phyloP scores from a whole-genome alignment of 2,888 invertebrate species.

The Acholoe squamosa region DNA sequence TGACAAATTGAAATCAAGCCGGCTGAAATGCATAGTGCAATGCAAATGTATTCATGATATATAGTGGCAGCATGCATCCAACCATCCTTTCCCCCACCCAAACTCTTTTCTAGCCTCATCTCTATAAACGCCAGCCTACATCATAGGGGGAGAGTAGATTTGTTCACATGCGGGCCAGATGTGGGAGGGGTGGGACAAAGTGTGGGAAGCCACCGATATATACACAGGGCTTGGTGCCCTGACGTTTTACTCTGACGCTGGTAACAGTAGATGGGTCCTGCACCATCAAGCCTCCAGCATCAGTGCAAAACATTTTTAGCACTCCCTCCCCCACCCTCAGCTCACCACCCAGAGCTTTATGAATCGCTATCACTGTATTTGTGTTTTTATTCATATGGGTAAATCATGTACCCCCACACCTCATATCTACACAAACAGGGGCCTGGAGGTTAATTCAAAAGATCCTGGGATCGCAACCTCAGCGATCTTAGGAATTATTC shows the following conservation, averaged over 20 bases:
- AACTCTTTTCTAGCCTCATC: too few relatives aligned
- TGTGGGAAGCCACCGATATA: slow-evolving; percentile 42
- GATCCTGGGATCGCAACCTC: too few relatives aligned
- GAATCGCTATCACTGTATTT: neutral
- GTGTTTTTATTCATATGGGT: neutral
- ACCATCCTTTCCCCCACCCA: neutral
- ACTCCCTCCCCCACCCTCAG: neutral
- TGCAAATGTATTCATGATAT: neutral
- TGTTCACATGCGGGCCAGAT: slow-evolving; percentile 54
- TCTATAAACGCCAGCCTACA: neutral
- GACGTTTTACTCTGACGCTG: neutral
- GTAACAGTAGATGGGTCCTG: slow-evolving; percentile 3
- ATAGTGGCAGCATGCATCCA: neutral
- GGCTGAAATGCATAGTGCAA: neutral
- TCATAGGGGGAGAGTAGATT: slow-evolving; percentile 12
- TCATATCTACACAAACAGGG: too few relatives aligned
- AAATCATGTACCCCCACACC: neutral
- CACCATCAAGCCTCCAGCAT: neutral
- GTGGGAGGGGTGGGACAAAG: slow-evolving; percentile 45
- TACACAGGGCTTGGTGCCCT: slow-evolving; percentile 30
- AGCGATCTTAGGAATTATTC: too few relatives aligned
- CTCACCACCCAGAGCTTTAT: neutral
- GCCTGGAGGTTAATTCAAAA: too few relatives aligned
- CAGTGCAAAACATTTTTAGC: neutral
- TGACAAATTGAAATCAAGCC: slow-evolving; percentile 11